Percentiles rank a stretch among this genome's conserved stretches.
These are phyloP conservation scores for Oligia fasciuncula DNA, from an alignment of 2,888 invertebrate species.

Conservation along the genomic window DNA sequence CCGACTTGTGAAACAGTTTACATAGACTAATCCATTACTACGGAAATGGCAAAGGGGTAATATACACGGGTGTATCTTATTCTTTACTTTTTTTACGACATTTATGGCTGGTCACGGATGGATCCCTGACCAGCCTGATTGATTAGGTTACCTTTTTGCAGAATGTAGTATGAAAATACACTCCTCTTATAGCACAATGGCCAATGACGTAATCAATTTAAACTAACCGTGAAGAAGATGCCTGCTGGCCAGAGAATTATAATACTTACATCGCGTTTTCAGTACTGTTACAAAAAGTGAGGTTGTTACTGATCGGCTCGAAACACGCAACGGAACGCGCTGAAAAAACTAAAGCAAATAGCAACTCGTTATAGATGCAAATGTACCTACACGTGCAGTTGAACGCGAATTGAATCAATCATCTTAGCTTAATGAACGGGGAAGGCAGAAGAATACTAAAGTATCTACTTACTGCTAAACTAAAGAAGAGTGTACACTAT, in stretches of 20 bases:
- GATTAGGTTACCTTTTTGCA: not conserved
- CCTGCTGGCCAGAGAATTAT: conserved; percentile 4
- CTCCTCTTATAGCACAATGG: not conserved
- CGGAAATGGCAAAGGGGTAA: not conserved
- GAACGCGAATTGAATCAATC: conserved; percentile 6
- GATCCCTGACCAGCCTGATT: not conserved
- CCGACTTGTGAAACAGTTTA: not conserved
- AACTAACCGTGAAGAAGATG: not conserved
- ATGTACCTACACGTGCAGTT: not conserved
- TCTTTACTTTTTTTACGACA: not conserved
- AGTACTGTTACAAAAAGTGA: conserved; percentile 22
- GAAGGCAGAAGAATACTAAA: not conserved
- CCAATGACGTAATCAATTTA: not conserved
- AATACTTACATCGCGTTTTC: conserved; percentile 35
- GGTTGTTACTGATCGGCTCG: conserved; percentile 30
- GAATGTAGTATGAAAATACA: not conserved
- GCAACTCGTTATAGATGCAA: not conserved
- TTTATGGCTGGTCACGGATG: not conserved
- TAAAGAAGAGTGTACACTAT: not conserved
- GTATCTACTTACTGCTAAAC: not conserved
- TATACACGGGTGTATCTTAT: not conserved
- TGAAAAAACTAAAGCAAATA: conserved; percentile 7
- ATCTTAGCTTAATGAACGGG: not conserved
- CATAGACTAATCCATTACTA: not conserved
- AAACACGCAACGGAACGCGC: conserved; percentile 36